Percentiles rank a stretch among this genome's conserved stretches.
Evolutionary conservation across 2,888 invertebrate species (phyloP).

Genomic region (Calameuta pallipes): DNA sequence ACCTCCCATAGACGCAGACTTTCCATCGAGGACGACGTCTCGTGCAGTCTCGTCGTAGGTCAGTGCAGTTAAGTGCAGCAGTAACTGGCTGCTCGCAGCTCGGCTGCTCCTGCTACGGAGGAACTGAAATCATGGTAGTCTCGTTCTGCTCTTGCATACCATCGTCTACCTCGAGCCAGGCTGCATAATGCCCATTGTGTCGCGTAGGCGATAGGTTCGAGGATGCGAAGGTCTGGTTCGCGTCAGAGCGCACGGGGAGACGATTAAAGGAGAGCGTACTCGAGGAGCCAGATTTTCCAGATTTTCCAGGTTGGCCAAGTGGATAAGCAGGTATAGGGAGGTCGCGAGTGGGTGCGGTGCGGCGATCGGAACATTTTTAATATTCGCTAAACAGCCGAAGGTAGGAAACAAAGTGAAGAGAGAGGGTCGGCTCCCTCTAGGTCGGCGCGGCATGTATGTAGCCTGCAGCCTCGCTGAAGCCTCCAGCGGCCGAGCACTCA

Average conservation of each 20-base stretch:
- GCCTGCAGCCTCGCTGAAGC: background rate
- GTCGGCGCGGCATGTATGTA: background rate
- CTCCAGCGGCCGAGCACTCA: slow-evolving; percentile 45
- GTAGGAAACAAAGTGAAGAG: background rate
- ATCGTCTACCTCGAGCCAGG: slow-evolving; percentile 6
- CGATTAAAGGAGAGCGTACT: too few species aligned
- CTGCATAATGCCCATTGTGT: slow-evolving; percentile 50
- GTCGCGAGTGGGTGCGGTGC: background rate
- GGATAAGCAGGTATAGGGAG: too few species aligned
- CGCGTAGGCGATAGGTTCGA: slow-evolving; percentile 26
- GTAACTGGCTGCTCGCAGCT: too few species aligned
- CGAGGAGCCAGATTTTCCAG: too few species aligned
- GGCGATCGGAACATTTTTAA: slow-evolving; percentile 19
- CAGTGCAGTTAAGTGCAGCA: too few species aligned
- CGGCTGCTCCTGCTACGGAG: too few species aligned
- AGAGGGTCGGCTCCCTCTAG: background rate
- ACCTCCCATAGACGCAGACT: too few species aligned
- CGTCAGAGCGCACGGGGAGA: too few species aligned
- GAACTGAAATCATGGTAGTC: background rate
- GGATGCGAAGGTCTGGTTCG: too few species aligned
- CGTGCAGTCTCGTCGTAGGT: too few species aligned
- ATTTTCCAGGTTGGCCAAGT: too few species aligned
- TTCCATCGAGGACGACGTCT: too few species aligned
- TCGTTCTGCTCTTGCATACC: slow-evolving; percentile 13
- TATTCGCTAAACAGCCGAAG: slow-evolving; percentile 25